Evolutionary conservation across 2,113 vertebrate genomes (phyloP).

Genomic region (Notothenia coriiceps): DNA sequence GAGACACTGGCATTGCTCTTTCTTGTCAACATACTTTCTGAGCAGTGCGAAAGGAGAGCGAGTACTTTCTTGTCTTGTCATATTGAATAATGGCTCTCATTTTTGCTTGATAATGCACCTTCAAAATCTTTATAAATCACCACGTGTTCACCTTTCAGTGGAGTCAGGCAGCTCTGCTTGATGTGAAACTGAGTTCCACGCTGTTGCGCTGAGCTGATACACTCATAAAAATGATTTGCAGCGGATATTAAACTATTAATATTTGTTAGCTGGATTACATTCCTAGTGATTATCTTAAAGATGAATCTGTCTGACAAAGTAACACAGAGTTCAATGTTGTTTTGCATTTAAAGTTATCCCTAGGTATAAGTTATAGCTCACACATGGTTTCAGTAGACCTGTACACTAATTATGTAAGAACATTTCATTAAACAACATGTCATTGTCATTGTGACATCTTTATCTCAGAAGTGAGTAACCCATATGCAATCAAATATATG

Average conservation of each 20-base stretch:
- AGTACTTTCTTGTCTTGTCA: slow-evolving; percentile 64
- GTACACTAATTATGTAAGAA: neutral
- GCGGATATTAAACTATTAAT: neutral
- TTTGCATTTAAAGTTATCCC: neutral
- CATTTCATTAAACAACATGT: neutral
- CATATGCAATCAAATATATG: neutral
- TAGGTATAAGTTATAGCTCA: neutral
- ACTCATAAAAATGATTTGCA: slow-evolving; percentile 36
- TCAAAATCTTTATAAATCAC: slow-evolving; percentile 63
- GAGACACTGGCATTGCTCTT: slow-evolving; percentile 48
- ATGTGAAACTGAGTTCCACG: slow-evolving; percentile 22
- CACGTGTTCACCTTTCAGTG: slow-evolving; percentile 18
- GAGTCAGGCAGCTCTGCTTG: slow-evolving; percentile 26
- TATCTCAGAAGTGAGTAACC: neutral
- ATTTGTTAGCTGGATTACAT: slow-evolving; percentile 1
- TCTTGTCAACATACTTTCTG: slow-evolving; percentile 46
- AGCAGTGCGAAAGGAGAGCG: slow-evolving; percentile 16
- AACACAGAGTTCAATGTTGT: neutral
- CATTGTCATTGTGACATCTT: neutral
- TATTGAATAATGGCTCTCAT: slow-evolving; percentile 64
- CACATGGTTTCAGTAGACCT: neutral
- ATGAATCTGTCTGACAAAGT: neutral
- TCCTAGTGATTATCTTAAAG: neutral
- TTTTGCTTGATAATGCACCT: slow-evolving; percentile 51
- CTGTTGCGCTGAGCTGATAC: slow-evolving; percentile 15